phyloP scores from a whole-genome alignment of 1,140 invertebrate genomes.

The Globodera rostochiensis region DNA sequence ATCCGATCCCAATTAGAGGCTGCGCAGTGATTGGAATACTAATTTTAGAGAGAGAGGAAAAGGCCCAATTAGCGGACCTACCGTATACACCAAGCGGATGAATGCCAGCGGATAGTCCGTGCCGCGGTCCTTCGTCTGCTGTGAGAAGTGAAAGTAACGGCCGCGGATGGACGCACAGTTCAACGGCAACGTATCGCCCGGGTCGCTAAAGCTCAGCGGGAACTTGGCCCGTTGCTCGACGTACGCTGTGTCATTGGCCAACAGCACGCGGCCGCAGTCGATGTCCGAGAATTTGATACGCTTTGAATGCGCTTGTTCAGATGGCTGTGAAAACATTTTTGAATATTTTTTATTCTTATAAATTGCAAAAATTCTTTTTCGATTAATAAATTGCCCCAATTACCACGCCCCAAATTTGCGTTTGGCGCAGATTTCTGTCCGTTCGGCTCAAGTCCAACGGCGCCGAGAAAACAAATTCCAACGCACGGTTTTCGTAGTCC shows the following conservation, averaged over 20 bases:
- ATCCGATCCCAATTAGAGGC: too few species aligned
- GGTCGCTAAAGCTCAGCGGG: too few species aligned
- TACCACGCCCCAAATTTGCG: background rate
- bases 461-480: background rate
- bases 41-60: too few species aligned
- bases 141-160: conserved; percentile 24
- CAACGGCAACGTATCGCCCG: conserved; percentile 25
- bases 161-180: conserved; percentile 22
- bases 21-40: too few species aligned
- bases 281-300: background rate
- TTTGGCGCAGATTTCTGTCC: background rate
- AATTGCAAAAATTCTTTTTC: too few species aligned
- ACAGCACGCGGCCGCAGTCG: conserved; percentile 12
- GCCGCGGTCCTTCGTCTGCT: conserved; percentile 38
- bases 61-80: too few species aligned
- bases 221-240: conserved; percentile 9
- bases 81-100: conserved; percentile 46
- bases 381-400: background rate
- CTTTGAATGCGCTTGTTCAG: too few species aligned
- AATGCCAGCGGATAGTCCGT: conserved; percentile 47
- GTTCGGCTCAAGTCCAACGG: background rate
- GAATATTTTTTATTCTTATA: too few species aligned
- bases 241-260: conserved; percentile 25
- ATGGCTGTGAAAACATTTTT: too few species aligned
- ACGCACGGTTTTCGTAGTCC: background rate